Percentiles rank a stretch among this genome's conserved stretches.
These are phyloP conservation scores for Marmota flaviventris DNA, from an alignment of 2,113 vertebrate genomes.

Conservation along the genomic window DNA sequence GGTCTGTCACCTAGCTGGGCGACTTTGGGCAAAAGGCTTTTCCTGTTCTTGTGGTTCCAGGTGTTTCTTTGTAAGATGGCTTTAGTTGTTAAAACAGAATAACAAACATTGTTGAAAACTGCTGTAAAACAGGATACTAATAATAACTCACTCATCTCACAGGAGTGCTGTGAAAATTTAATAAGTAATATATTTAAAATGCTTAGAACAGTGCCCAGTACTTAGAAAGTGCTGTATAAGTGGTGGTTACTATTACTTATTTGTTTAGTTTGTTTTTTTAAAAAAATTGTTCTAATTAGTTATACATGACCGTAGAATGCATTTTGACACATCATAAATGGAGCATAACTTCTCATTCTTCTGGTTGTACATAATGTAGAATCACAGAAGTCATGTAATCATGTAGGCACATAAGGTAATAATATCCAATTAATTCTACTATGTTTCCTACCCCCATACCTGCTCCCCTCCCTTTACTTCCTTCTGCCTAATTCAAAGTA, in stretches of 20 bases:
- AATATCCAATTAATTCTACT: no score
- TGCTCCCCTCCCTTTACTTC: no score
- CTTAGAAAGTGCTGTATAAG: neutral
- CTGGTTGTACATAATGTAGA: no score
- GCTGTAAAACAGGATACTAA: constrained; percentile 28
- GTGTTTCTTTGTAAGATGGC: constrained; percentile 65
- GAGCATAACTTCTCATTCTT: no score
- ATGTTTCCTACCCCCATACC: no score
- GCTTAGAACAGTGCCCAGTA: neutral
- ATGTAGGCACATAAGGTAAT: no score
- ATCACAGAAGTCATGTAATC: no score
- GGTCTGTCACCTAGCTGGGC: neutral
- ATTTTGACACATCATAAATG: no score
- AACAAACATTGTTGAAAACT: constrained; percentile 17
- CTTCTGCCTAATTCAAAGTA: no score
- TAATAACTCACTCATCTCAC: neutral
- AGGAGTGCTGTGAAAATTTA: neutral
- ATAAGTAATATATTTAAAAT: neutral
- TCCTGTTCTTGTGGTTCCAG: constrained; percentile 7
- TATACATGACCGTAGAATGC: no score
- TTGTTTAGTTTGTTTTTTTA: no score
- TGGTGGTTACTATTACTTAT: neutral
- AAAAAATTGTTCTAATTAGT: no score
- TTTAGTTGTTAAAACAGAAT: neutral
- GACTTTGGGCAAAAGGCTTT: constrained; percentile 19